phyloP scores from a whole-genome alignment of 2,113 vertebrate species.

The Leuciscus idus region DNA sequence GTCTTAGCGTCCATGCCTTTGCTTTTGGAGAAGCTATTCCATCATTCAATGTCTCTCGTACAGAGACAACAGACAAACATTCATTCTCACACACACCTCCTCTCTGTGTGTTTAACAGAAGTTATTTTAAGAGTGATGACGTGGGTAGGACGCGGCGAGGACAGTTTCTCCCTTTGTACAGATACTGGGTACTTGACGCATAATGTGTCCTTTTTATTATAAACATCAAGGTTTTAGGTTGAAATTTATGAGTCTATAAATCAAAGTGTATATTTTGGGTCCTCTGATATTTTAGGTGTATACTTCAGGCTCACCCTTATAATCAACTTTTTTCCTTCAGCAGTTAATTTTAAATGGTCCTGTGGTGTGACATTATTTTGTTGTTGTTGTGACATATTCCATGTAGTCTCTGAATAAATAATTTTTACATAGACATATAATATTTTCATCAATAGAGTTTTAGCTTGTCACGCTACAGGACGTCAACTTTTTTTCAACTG shows the following conservation, averaged over 20 bases:
- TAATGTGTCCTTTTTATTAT: background rate
- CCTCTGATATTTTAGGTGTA: background rate
- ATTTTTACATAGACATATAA: background rate
- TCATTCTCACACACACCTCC: background rate
- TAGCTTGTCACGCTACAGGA: background rate
- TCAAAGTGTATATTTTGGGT: background rate
- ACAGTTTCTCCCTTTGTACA: background rate
- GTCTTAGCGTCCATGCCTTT: constrained; percentile 1
- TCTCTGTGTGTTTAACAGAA: background rate
- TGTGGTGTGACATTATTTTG: background rate
- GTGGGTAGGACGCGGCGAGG: background rate
- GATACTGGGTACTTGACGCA: background rate
- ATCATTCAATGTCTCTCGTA: background rate
- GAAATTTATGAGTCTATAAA: background rate
- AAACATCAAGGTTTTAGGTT: background rate
- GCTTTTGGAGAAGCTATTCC: background rate
- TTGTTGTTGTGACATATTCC: background rate
- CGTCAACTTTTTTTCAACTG: background rate
- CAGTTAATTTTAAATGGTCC: background rate
- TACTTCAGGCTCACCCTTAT: background rate
- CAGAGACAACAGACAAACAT: background rate
- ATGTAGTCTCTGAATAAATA: background rate
- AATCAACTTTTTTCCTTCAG: background rate
- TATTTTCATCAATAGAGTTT: background rate
- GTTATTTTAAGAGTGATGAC: constrained; percentile 41